Evolutionary conservation across 1,140 invertebrate genomes (phyloP).

Genomic region (Dryas iulia): DNA sequence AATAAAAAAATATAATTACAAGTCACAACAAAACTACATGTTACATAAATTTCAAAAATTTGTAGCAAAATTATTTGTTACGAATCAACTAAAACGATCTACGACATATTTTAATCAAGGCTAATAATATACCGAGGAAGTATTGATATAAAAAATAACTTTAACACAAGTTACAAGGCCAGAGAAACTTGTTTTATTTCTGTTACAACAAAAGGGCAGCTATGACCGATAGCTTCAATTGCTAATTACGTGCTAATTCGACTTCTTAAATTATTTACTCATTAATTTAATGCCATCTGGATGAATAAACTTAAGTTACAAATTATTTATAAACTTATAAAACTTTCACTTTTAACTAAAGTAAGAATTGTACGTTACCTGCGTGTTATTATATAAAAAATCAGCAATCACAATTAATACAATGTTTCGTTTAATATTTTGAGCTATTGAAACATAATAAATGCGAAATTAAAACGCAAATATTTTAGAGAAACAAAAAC

Average conservation of each 20-base stretch:
- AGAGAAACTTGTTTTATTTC: conserved; percentile 39
- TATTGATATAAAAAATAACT: conserved; percentile 24
- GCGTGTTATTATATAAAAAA: conserved; percentile 4
- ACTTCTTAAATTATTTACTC: background rate
- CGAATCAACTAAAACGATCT: background rate
- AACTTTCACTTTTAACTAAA: conserved; percentile 35
- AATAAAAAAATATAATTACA: no score
- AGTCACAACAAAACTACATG: no score
- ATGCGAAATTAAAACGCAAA: conserved; percentile 29
- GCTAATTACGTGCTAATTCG: background rate
- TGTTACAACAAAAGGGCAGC: background rate
- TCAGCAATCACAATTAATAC: conserved; percentile 17
- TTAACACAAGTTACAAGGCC: conserved; percentile 35
- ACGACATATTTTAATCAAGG: conserved; percentile 28
- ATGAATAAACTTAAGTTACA: background rate
- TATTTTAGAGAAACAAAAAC: conserved; percentile 20
- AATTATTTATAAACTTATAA: conserved; percentile 16
- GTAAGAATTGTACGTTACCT: conserved; percentile 16
- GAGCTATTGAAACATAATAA: conserved; percentile 27
- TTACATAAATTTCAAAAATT: no score
- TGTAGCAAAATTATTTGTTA: background rate
- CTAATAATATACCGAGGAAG: conserved; percentile 33
- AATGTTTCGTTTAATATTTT: conserved; percentile 15
- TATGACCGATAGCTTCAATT: background rate
- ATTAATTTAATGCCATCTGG: conserved; percentile 4